Base-by-base conservation (phyloP, 2,888 invertebrate species). In the Phymatocera aterrima region DNA sequence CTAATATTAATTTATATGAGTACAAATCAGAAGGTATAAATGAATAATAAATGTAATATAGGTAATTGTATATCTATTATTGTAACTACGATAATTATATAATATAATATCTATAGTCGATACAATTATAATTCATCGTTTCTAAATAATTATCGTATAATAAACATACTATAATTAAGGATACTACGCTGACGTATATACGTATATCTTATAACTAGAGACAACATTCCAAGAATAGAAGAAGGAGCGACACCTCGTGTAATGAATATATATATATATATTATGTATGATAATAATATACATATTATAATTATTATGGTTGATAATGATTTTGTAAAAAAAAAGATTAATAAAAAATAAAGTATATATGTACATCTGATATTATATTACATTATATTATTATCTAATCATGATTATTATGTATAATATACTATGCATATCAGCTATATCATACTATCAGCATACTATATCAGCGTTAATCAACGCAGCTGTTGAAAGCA, bases 1-100 rank as follows among this genome's bases (percentile, higher is more conserved):
- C n/a, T n/a, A 80, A 80, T 78, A 78, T 79, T 77, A 82, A 18
- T 80, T 74, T 78, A 81, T 77, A 78, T n/a, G n/a, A 78, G 78
- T 78, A 78, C 78, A 78, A 68, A 80, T 77, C 54, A 21, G 78
- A 72, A 31, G 72, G 48, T 72, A 51, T 72, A 51, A 51, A 72
- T 72, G 43, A 72, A 34, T 28, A 0, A 54, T 28, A 28, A 57
- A 40, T 40, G n/a, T n/a, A n/a, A 40, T 40, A 40, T 40, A 40
- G 1, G 3, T 24, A 60, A 28, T 60, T 28, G 28, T 51, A 31
- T 60, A 60, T 60, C 2, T 48, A 48, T 18, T 34, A 18, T 51
- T 24, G 28, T 60, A 6, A 4, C 48, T 43, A 43, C 43, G 43
- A 61, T n/a, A 37, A n/a, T 34, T 34, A 43, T 43, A 43, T 18